Evolutionary conservation across 1,140 invertebrate species (phyloP).

Genomic region (Adelges cooleyi): DNA sequence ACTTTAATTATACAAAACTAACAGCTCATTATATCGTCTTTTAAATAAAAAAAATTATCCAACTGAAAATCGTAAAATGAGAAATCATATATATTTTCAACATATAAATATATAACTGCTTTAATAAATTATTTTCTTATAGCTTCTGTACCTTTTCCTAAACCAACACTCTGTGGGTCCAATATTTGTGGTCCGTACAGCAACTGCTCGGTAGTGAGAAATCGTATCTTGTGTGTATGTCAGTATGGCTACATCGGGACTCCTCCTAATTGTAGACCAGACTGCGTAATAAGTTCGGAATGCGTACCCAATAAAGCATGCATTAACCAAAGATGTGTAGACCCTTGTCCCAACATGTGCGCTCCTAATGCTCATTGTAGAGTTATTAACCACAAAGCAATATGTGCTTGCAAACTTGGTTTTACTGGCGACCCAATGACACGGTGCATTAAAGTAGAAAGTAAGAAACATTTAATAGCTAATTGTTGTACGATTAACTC

Average conservation of each 20-base stretch:
- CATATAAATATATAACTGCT: not conserved
- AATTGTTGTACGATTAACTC: not conserved
- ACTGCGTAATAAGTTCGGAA: conserved; percentile 50
- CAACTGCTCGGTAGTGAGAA: conserved; percentile 45
- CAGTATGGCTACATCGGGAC: conserved; percentile 47
- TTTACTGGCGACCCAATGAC: conserved; percentile 55
- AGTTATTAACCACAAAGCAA: conserved; percentile 52
- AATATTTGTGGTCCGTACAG: conserved; percentile 55
- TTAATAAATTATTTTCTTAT: not conserved
- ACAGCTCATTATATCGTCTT: not conserved
- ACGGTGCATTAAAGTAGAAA: conserved; percentile 40
- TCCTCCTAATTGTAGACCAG: conserved; percentile 48
- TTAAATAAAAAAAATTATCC: not conserved
- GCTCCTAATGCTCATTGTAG: conserved; percentile 48
- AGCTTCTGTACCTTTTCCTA: conserved; percentile 25
- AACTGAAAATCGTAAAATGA: not conserved
- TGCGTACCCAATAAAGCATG: conserved; percentile 49
- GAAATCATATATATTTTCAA: conserved; percentile 5
- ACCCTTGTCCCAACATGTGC: conserved; percentile 51
- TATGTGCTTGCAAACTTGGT: conserved; percentile 48
- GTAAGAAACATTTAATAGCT: not conserved
- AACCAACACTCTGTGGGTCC: conserved; percentile 45
- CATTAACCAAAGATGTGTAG: conserved; percentile 47
- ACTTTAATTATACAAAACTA: too few relatives aligned
- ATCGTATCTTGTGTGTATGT: conserved; percentile 51